These are phyloP conservation scores for Cetonia aurata DNA, from an alignment of 2,888 invertebrate genomes.

Conservation along the genomic window DNA sequence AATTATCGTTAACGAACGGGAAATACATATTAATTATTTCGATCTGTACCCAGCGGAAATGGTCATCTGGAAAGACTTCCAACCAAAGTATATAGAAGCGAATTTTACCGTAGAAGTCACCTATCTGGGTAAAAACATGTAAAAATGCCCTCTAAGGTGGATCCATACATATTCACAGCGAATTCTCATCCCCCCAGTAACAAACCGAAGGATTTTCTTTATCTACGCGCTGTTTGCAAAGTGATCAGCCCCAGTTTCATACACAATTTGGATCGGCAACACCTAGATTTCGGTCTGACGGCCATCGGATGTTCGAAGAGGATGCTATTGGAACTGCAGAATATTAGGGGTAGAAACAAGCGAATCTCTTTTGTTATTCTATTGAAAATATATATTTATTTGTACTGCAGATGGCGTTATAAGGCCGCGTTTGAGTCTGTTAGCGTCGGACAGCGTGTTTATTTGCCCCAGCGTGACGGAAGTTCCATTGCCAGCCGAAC, in stretches of 20 bases:
- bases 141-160: conserved; percentile 4
- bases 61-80: conserved; percentile 53
- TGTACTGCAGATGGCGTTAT: conserved; percentile 25
- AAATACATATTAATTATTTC: conserved; percentile 50
- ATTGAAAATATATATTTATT: background rate
- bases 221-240: conserved; percentile 53
- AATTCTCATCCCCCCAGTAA: conserved; percentile 16
- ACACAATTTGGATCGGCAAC: conserved; percentile 54
- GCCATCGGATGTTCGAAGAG: conserved; percentile 50
- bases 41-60: conserved; percentile 58
- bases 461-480: conserved; percentile 44
- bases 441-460: conserved; percentile 51
- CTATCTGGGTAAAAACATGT: conserved; percentile 46
- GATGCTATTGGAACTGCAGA: conserved; percentile 52
- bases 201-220: conserved; percentile 49
- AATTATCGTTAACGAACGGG: conserved; percentile 48
- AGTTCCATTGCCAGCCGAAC: conserved; percentile 50
- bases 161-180: background rate
- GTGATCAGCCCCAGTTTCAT: conserved; percentile 56
- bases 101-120: conserved; percentile 52
- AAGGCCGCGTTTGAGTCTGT: conserved; percentile 46
- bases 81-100: conserved; percentile 52
- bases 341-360: conserved; percentile 52
- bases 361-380: background rate
- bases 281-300: conserved; percentile 55